Percentiles rank a stretch among this genome's conserved stretches.
Conservation (phyloP, 2,113 vertebrate genomes). For the Psilopsiagon aymara region DNA sequence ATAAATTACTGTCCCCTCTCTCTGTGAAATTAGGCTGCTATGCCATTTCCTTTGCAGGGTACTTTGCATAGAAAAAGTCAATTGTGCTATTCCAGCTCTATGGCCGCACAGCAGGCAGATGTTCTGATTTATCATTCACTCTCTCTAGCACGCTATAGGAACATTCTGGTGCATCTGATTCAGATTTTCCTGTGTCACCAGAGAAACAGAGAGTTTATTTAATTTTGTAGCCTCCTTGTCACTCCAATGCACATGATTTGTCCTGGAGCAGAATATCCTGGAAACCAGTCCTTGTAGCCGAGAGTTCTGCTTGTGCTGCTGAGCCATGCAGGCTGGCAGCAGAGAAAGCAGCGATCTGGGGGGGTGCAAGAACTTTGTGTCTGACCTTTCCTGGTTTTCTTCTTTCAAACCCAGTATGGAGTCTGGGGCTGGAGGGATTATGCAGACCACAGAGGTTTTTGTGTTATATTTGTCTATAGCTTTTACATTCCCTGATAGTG, state of each 20-base stretch:
- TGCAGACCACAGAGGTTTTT: not conserved
- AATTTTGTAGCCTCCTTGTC: not conserved
- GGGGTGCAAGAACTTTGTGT: not conserved
- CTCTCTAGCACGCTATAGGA: not conserved
- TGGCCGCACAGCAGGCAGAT: not conserved
- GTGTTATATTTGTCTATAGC: not conserved
- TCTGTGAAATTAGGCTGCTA: constrained; percentile 24
- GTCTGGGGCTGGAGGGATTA: not conserved
- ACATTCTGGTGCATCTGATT: not conserved
- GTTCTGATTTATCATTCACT: not conserved
- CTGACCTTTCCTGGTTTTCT: not conserved
- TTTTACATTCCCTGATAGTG: not conserved
- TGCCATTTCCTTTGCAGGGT: constrained; percentile 26
- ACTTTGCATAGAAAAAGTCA: constrained; percentile 52
- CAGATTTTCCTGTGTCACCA: not conserved
- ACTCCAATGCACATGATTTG: fast-evolving
- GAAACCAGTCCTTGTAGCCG: not conserved
- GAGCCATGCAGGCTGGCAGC: not conserved
- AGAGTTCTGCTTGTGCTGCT: not conserved
- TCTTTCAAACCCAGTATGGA: not conserved
- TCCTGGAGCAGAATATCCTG: not conserved
- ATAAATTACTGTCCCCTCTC: constrained; percentile 48
- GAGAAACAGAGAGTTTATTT: not conserved
- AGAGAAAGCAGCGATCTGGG: not conserved
- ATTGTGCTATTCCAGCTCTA: constrained; percentile 40